Evolutionary conservation across 1,140 invertebrate species (phyloP), one percentile per base, ranked within the genome.

Genomic region (Latrodectus geometricus): DNA sequence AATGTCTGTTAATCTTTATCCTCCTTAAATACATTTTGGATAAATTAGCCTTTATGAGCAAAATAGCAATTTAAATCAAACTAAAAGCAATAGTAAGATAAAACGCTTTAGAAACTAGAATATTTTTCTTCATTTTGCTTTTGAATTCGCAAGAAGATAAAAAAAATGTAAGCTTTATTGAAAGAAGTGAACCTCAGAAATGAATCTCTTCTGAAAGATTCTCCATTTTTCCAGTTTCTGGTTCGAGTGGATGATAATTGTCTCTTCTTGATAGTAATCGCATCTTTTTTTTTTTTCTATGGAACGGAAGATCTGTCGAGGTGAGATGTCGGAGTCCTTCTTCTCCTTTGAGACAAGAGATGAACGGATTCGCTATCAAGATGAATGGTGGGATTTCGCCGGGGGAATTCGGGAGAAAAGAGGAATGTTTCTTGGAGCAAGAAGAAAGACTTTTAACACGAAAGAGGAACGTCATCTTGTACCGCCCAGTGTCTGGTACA

Each of bases 361-460:
- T 52, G 61, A 82, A 73, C 79, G 72, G 79, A 82, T 82, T 82
- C 69, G n/a, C 68, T 35, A 82, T 82, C 79, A 72, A 82, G 79
- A 82, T 82, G 72, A 82, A 82, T 82, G 79, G 79, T 11, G 54
- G 69, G 66, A 12, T 48, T 21, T 82, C 35, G 68, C 69, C 20
- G 14, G 23, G 79, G 79, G 69, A 82, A 35, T 72, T 82, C 49
- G 65, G 23, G 52, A n/a, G 23, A n/a, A 23, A 78, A 54, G 61
- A 80, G 49, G 78, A 80, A 80, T 80, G 66, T 80, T 80, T 80
- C 78, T 80, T 68, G 66, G 56, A 65, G 61, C 77, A 70, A 54
- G 66, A 61, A 56, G 54, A 82, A 82, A 82, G 66, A 80, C 65
- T 80, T 80, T 66, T 48, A 15, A 80, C n/a, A 69, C 68, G 68